A percentile compares a stretch with the other conserved stretches of the same genome.
phyloP scores from a whole-genome alignment of 1,140 invertebrate genomes.

The Riptortus pedestris region DNA sequence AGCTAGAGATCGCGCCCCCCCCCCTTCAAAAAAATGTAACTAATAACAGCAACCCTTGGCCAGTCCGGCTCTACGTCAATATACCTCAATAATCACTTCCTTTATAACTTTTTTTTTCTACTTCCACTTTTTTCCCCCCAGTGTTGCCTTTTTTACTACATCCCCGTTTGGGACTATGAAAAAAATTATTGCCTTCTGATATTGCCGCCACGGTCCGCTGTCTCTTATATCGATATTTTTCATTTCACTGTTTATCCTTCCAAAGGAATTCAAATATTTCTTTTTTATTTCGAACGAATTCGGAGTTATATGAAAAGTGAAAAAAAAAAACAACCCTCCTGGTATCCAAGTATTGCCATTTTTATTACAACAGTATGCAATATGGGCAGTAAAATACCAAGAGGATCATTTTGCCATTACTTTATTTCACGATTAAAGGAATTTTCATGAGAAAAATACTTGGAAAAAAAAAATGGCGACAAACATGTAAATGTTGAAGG shows the following conservation, averaged over 20 bases:
- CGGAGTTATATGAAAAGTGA: not conserved
- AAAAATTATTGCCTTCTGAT: not conserved
- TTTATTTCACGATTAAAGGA: too few relatives aligned
- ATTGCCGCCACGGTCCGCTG: not conserved
- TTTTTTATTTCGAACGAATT: not conserved
- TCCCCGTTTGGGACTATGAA: not conserved
- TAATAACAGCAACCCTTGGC: not conserved
- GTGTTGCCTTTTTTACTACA: not conserved
- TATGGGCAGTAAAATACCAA: too few relatives aligned
- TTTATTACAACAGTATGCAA: too few relatives aligned
- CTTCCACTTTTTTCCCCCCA: not conserved
- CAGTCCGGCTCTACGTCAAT: not conserved
- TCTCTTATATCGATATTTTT: not conserved
- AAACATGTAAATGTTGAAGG: too few relatives aligned
- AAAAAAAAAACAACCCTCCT: not conserved
- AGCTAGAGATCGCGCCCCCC: too few relatives aligned
- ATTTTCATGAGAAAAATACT: too few relatives aligned
- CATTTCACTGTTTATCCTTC: not conserved
- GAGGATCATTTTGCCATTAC: too few relatives aligned
- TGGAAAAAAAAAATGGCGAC: too few relatives aligned
- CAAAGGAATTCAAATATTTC: not conserved
- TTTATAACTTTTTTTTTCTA: not conserved
- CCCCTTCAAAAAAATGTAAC: slow-evolving; percentile 3
- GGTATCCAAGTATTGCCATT: too few relatives aligned
- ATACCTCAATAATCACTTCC: slow-evolving; percentile 12